A percentile compares a stretch with the other conserved stretches of the same genome.
These are phyloP conservation scores for Drosophila micromelanica DNA, from an alignment of 1,140 invertebrate species.

Conservation along the genomic window DNA sequence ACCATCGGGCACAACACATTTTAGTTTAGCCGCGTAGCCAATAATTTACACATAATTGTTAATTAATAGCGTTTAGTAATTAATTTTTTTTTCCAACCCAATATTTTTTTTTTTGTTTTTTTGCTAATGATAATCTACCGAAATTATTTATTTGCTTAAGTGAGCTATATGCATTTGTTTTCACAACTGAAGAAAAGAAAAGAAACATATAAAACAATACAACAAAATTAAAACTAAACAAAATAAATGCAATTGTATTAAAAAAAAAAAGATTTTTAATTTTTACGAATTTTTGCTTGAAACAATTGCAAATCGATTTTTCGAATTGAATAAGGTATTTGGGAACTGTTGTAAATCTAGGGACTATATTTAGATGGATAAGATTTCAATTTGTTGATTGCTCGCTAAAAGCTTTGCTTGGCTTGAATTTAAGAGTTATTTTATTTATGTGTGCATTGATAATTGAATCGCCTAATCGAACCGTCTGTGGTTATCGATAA, in stretches of 20 bases:
- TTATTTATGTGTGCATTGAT: too few relatives aligned
- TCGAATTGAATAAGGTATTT: too few relatives aligned
- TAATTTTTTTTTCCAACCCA: constrained; percentile 36
- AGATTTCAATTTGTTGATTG: too few relatives aligned
- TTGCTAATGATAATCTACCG: constrained; percentile 65
- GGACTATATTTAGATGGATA: too few relatives aligned
- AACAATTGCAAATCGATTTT: too few relatives aligned
- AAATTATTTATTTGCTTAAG: constrained; percentile 68
- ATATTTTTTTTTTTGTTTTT: constrained; percentile 43
- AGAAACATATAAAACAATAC: constrained; percentile 25
- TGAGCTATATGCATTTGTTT: constrained; percentile 33
- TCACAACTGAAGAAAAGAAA: constrained; percentile 24
- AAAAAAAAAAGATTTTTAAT: constrained; percentile 6
- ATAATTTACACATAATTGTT: constrained; percentile 62
- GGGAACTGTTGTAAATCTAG: too few relatives aligned
- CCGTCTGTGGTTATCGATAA: too few relatives aligned
- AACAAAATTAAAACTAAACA: constrained; percentile 17
- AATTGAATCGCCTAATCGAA: too few relatives aligned
- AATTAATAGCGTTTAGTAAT: constrained; percentile 65
- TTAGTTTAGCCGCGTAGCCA: constrained; percentile 56
- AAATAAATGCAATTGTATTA: constrained; percentile 25
- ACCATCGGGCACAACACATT: constrained; percentile 36
- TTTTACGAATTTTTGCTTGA: not conserved
- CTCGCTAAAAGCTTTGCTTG: too few relatives aligned
- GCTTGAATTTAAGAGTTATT: too few relatives aligned